A percentile compares a stretch with the other conserved stretches of the same genome.
These are phyloP conservation scores for Podilymbus podiceps DNA, from an alignment of 2,113 vertebrate species.

Conservation along the genomic window DNA sequence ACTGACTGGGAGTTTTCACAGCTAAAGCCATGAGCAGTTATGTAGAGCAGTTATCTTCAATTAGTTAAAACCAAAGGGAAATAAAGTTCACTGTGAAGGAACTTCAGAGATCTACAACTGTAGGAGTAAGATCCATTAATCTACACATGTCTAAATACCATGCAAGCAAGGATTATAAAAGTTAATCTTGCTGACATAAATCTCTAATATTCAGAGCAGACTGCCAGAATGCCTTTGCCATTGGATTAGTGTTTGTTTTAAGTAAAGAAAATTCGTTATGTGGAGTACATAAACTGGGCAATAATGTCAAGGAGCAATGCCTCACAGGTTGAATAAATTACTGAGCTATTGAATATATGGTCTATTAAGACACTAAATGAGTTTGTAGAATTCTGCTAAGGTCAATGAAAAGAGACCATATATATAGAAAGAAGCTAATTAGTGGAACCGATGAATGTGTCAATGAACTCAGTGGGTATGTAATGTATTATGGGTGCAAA, in stretches of 20 bases:
- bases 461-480: neutral
- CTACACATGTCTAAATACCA: neutral
- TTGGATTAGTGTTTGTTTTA: constrained; percentile 29
- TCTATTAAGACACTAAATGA: constrained; percentile 9
- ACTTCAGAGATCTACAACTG: neutral
- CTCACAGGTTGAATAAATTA: constrained; percentile 38
- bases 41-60: neutral
- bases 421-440: neutral
- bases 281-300: neutral
- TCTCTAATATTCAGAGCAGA: constrained; percentile 23
- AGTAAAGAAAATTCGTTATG: neutral
- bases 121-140: constrained; percentile 7
- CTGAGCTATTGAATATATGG: neutral
- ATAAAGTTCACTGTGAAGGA: neutral
- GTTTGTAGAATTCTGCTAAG: constrained; percentile 12
- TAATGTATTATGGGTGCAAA: neutral
- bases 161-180: constrained; percentile 4
- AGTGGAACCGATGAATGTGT: neutral
- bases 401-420: neutral
- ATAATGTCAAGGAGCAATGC: constrained; percentile 9
- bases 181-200: constrained; percentile 33
- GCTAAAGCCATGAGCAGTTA: neutral
- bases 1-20: neutral
- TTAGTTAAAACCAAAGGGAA: constrained; percentile 13
- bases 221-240: neutral